phyloP scores from a whole-genome alignment of 2,888 invertebrate genomes.

The Microplitis deprimator region DNA sequence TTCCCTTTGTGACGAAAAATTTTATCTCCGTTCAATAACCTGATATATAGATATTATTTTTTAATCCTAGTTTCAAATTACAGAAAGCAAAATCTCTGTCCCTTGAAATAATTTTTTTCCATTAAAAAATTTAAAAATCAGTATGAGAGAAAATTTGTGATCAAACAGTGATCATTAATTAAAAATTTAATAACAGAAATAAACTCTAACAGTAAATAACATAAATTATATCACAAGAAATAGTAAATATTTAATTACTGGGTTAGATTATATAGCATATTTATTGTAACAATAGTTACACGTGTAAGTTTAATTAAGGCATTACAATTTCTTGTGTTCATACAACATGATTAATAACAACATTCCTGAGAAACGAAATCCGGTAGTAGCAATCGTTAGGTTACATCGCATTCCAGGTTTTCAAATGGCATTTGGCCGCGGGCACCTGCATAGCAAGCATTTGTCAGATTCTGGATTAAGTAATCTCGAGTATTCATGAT shows the following conservation, averaged over 20 bases:
- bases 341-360: constrained; percentile 42
- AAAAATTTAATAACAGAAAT: not conserved
- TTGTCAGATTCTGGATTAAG: constrained; percentile 51
- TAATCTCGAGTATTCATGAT: constrained; percentile 44
- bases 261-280: not conserved
- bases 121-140: not conserved
- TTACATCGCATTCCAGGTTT: constrained; percentile 65
- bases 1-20: too few species aligned
- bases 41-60: too few species aligned
- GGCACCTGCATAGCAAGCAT: constrained; percentile 54
- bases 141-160: not conserved
- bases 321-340: constrained; percentile 46
- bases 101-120: too few species aligned
- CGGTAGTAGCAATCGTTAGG: constrained; percentile 53
- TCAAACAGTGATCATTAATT: not conserved
- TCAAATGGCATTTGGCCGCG: constrained; percentile 60
- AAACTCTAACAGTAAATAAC: not conserved
- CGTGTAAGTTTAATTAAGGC: not conserved
- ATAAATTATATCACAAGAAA: not conserved
- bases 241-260: not conserved
- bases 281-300: not conserved
- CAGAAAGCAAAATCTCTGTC: too few species aligned
- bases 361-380: constrained; percentile 52
- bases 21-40: too few species aligned
- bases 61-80: too few species aligned